phyloP scores from a whole-genome alignment of 2,113 vertebrate genomes.

The Carassius auratus region DNA sequence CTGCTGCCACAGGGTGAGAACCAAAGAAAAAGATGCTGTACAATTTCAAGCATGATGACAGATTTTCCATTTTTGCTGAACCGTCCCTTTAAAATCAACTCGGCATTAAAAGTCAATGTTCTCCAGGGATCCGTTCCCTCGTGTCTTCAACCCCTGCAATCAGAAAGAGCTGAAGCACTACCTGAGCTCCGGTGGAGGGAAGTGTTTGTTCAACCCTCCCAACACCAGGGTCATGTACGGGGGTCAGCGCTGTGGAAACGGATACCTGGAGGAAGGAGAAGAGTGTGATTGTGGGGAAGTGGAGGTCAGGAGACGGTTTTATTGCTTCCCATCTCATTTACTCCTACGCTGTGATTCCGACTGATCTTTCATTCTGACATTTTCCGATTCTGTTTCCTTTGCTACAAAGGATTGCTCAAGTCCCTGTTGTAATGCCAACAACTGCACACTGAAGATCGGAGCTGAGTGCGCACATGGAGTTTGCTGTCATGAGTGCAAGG shows the following conservation, averaged over 20 bases:
- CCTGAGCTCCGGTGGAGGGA: slow-evolving; percentile 92
- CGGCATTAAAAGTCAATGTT: background rate
- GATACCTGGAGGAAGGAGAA: slow-evolving; percentile 95
- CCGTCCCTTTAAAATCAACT: background rate
- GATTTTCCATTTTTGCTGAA: background rate
- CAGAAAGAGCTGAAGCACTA: slow-evolving; percentile 85
- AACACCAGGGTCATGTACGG: slow-evolving; percentile 88
- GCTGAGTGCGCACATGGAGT: slow-evolving; percentile 92
- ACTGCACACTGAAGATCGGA: slow-evolving; percentile 87
- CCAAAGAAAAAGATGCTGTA: background rate
- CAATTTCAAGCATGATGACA: background rate
- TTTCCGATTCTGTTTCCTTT: slow-evolving; percentile 25
- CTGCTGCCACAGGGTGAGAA: slow-evolving; percentile 91
- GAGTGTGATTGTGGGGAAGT: slow-evolving; percentile 95
- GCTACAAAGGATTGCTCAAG: slow-evolving; percentile 86
- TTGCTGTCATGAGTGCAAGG: slow-evolving; percentile 95
- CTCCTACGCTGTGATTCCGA: background rate
- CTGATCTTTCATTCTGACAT: background rate
- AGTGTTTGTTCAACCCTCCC: slow-evolving; percentile 94
- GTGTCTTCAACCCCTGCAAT: slow-evolving; percentile 91
- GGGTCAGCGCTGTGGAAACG: slow-evolving; percentile 92
- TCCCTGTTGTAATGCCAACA: slow-evolving; percentile 90
- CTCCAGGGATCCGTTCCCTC: slow-evolving; percentile 89
- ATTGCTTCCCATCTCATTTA: background rate
- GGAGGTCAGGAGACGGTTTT: slow-evolving; percentile 77